These are phyloP conservation scores for Nyctereutes procyonoides DNA, from an alignment of 2,113 vertebrate genomes.

Conservation along the genomic window DNA sequence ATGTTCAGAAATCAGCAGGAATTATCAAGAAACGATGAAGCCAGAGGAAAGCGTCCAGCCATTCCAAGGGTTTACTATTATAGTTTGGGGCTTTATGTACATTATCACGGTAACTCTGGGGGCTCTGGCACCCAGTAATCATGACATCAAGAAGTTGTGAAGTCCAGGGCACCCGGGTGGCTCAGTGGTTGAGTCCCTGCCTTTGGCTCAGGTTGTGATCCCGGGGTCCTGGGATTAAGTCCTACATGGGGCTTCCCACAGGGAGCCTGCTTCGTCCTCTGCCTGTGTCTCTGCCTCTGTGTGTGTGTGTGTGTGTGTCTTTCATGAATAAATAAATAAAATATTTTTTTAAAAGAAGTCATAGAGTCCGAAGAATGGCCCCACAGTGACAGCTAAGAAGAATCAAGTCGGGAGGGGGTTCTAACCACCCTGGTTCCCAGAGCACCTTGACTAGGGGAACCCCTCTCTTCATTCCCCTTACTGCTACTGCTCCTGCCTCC, in stretches of 20 bases:
- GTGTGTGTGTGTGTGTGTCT: no score
- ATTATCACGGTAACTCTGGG: accelerated
- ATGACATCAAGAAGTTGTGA: accelerated
- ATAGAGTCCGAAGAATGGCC: accelerated
- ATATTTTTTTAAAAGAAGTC: no score
- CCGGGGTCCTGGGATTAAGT: no score
- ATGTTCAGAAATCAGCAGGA: no score
- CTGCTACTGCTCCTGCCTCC: background rate
- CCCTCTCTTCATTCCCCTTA: no score
- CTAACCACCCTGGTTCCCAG: background rate
- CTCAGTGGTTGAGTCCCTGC: no score
- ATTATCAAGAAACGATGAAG: accelerated
- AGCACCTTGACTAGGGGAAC: accelerated
- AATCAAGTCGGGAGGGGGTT: accelerated
- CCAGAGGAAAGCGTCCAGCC: accelerated
- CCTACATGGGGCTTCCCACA: no score
- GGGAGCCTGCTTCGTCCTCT: no score
- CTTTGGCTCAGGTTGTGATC: no score
- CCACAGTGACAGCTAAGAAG: background rate
- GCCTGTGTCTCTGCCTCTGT: no score
- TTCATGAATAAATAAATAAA: no score
- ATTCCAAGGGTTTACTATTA: accelerated
- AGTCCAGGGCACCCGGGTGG: background rate
- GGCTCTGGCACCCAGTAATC: accelerated
- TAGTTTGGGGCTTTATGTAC: accelerated